Conservation (phyloP, 2,888 invertebrate species). For the Lithosia quadra region DNA sequence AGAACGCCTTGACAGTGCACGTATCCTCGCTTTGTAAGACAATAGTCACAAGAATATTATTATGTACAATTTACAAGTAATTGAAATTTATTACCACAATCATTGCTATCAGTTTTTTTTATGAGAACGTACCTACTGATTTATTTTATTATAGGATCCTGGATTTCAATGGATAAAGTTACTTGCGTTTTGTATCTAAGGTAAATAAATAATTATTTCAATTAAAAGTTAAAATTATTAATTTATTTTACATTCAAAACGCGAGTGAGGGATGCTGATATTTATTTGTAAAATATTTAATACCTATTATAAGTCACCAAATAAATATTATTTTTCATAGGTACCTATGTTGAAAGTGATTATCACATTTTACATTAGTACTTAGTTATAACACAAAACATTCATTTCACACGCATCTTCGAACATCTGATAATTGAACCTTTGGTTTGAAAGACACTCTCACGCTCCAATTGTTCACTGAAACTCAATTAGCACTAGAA, state of each 20-base stretch:
- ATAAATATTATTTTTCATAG: neutral
- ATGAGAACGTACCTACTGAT: neutral
- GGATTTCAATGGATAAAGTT: neutral
- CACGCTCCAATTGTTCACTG: conserved; percentile 69
- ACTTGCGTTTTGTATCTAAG: neutral
- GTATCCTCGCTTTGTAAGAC: conserved; percentile 41
- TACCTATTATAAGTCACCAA: neutral
- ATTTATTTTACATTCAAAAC: neutral
- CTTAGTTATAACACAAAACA: conserved; percentile 5
- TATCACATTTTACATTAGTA: neutral
- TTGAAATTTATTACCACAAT: conserved; percentile 30
- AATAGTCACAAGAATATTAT: conserved; percentile 29
- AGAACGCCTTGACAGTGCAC: conserved; percentile 51
- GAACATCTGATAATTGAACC: conserved; percentile 53
- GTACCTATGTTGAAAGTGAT: neutral
- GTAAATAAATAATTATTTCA: neutral
- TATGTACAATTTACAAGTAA: conserved; percentile 15
- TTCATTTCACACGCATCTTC: conserved; percentile 20
- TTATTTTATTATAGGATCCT: neutral
- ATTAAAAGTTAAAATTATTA: neutral
- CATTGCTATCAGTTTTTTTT: conserved; percentile 24
- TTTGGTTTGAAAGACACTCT: conserved; percentile 53
- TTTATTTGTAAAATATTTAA: neutral
- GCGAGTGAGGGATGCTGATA: neutral
- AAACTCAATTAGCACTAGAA: conserved; percentile 64